A percentile compares a stretch with the other conserved stretches of the same genome.
phyloP scores from a whole-genome alignment of 2,113 vertebrate genomes.

The Rhegmatorhina hoffmannsi region DNA sequence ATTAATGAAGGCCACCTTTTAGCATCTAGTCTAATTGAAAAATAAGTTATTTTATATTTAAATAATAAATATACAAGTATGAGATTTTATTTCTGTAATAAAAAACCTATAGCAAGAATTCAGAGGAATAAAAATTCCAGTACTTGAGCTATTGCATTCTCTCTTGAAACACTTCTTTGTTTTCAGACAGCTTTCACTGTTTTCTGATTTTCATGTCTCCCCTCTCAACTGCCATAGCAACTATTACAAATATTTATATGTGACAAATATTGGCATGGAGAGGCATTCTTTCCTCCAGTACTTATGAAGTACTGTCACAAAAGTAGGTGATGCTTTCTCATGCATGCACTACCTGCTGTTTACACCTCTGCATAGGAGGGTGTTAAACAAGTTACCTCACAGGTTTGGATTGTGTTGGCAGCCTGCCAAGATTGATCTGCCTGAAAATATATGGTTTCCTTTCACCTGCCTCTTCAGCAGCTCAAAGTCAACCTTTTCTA shows the following conservation, averaged over 20 bases:
- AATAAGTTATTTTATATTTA: not conserved
- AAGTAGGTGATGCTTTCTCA: constrained; percentile 76
- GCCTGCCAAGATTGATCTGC: constrained; percentile 72
- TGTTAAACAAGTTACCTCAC: constrained; percentile 76
- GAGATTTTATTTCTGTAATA: not conserved
- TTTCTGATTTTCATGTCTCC: constrained; percentile 71
- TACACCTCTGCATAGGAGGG: constrained; percentile 69
- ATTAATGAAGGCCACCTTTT: not conserved
- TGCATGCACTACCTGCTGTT: constrained; percentile 70
- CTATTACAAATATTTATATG: constrained; percentile 82
- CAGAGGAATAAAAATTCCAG: constrained; percentile 8
- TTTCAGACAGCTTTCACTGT: constrained; percentile 72
- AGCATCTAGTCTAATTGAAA: not conserved
- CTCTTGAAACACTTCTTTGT: constrained; percentile 76
- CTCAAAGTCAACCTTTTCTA: constrained; percentile 7
- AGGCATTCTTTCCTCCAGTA: constrained; percentile 59
- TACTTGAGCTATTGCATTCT: constrained; percentile 18
- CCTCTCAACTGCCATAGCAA: constrained; percentile 82
- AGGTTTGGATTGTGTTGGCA: constrained; percentile 67
- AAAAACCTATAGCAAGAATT: not conserved
- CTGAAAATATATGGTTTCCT: constrained; percentile 1
- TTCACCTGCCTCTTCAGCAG: constrained; percentile 13
- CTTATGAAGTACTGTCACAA: constrained; percentile 73
- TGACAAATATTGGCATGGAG: constrained; percentile 71
- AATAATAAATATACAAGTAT: not conserved